phyloP scores from a whole-genome alignment of 2,888 invertebrate species.

The Erebia palarica region DNA sequence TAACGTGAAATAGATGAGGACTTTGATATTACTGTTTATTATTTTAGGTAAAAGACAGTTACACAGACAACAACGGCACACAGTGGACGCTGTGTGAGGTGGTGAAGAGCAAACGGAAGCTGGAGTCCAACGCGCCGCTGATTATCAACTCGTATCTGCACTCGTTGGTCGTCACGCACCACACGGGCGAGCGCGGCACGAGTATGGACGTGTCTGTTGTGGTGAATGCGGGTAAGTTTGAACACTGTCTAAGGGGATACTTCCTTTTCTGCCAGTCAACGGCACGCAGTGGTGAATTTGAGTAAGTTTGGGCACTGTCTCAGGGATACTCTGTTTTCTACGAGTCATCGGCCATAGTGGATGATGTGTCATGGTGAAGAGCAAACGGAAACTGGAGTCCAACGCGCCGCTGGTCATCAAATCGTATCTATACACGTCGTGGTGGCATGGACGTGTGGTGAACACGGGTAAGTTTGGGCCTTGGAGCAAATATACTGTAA shows the following conservation, averaged over 20 bases:
- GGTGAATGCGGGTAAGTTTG: constrained; percentile 78
- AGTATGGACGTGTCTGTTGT: constrained; percentile 84
- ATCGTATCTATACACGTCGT: constrained; percentile 86
- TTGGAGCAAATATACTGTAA: too few relatives aligned
- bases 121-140: constrained; percentile 60
- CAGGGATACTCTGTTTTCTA: too few relatives aligned
- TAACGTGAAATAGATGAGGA: too few relatives aligned
- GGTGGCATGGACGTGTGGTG: constrained; percentile 84
- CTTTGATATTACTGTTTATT: too few relatives aligned
- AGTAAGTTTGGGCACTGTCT: too few relatives aligned
- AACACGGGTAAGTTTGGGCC: constrained; percentile 70
- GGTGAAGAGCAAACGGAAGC: constrained; percentile 55
- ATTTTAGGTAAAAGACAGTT: constrained; percentile 84
- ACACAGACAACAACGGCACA: constrained; percentile 87
- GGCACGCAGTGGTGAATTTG: too few relatives aligned
- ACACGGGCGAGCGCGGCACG: constrained; percentile 65
- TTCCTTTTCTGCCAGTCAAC: too few relatives aligned
- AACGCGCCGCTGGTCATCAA: constrained; percentile 80
- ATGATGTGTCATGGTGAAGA: constrained; percentile 72
- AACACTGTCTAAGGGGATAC: too few relatives aligned
- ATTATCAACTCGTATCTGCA: constrained; percentile 87
- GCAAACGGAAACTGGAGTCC: constrained; percentile 53
- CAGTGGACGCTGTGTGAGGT: constrained; percentile 85
- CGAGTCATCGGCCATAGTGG: too few relatives aligned
- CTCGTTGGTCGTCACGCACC: constrained; percentile 84